Conservation (phyloP, 2,797 vertebrate genomes). For the Passerculus sandwichensis region DNA sequence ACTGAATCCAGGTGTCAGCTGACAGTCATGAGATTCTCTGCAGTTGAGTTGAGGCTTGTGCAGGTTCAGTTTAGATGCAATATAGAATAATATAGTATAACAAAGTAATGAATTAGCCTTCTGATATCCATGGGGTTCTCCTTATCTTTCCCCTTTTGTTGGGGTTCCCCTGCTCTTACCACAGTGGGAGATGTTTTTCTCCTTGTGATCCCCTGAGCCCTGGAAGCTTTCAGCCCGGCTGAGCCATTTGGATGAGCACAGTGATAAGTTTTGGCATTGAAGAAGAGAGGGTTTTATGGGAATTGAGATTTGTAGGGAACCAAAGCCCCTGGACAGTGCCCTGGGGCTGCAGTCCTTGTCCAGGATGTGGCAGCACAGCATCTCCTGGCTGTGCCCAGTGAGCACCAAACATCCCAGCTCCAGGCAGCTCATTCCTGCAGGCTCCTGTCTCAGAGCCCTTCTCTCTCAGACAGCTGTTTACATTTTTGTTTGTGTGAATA, state of each 20-base stretch:
- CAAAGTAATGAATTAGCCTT: too few species aligned
- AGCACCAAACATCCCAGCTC: background rate
- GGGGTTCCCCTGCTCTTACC: too few species aligned
- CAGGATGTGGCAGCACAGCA: background rate
- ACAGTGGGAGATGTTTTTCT: background rate
- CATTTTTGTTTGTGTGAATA: constrained; percentile 60
- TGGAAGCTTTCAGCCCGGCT: background rate
- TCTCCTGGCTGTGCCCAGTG: background rate
- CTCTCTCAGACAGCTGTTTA: constrained; percentile 48
- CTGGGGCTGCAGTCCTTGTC: background rate
- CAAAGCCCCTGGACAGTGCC: background rate
- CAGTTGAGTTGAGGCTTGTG: too few species aligned
- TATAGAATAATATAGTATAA: too few species aligned
- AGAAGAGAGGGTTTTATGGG: rapidly evolving
- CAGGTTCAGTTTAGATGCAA: too few species aligned
- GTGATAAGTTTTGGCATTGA: background rate
- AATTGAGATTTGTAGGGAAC: background rate
- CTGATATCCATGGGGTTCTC: too few species aligned
- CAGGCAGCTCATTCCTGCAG: background rate
- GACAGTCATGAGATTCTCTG: too few species aligned
- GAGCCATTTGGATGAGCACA: rapidly evolving
- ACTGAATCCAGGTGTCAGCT: too few species aligned
- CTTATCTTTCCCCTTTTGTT: too few species aligned
- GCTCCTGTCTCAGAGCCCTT: background rate
- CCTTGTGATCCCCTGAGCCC: background rate